Evolutionary conservation across 2,113 vertebrate genomes (phyloP).

Genomic region (Labeo rohita): DNA sequence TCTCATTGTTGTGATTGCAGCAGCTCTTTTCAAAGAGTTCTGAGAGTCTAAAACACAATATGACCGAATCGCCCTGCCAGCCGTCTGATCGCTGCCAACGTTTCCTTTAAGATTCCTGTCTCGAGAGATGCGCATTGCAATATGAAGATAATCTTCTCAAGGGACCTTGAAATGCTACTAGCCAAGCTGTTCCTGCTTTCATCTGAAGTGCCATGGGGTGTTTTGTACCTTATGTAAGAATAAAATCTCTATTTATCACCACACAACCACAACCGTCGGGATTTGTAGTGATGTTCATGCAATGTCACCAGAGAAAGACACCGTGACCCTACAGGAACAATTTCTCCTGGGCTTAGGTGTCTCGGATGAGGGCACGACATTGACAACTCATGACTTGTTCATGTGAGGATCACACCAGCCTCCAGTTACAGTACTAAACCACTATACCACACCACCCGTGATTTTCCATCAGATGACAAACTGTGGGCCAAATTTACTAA

Average conservation of each 20-base stretch:
- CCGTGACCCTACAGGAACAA: background rate
- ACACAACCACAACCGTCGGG: background rate
- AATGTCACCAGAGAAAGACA: background rate
- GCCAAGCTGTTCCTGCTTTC: constrained; percentile 1
- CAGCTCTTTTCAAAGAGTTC: background rate
- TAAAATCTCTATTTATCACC: background rate
- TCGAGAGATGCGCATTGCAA: background rate
- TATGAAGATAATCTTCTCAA: constrained; percentile 20
- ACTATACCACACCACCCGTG: too few species aligned
- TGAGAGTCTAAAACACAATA: background rate
- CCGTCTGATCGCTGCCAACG: background rate
- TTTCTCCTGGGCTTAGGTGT: background rate
- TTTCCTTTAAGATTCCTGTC: background rate
- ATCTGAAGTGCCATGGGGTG: background rate
- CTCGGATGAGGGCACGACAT: background rate
- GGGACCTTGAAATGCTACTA: constrained; percentile 5
- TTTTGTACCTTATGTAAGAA: background rate
- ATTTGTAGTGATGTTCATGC: background rate
- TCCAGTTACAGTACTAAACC: too few species aligned
- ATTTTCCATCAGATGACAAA: too few species aligned
- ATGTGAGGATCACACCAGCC: too few species aligned
- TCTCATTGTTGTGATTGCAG: constrained; percentile 1
- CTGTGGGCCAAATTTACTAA: too few species aligned
- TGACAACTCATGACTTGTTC: too few species aligned
- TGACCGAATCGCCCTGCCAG: background rate